Percentiles rank a stretch among this genome's conserved stretches.
phyloP scores from a whole-genome alignment of 2,888 invertebrate species.

The Pharmacophagus antenor region DNA sequence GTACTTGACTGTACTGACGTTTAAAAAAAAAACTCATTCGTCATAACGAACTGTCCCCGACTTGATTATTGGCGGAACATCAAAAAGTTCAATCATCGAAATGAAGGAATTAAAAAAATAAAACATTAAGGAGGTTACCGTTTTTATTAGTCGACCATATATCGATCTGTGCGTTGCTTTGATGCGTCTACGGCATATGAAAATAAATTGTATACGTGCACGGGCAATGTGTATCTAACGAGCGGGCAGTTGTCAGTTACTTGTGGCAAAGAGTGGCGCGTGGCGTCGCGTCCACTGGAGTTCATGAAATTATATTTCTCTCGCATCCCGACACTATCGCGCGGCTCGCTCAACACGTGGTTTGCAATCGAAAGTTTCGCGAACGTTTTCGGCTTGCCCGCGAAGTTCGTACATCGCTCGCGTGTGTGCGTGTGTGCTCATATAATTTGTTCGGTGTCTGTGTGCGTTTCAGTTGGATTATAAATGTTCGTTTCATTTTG shows the following conservation, averaged over 20 bases:
- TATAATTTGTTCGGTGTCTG: slow-evolving; percentile 44
- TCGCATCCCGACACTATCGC: slow-evolving; percentile 33
- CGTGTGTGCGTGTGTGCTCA: slow-evolving; percentile 50
- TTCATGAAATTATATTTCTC: slow-evolving; percentile 58
- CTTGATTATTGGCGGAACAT: slow-evolving; percentile 42
- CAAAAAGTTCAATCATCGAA: slow-evolving; percentile 45
- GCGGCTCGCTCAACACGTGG: slow-evolving; percentile 72
- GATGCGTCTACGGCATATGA: slow-evolving; percentile 64
- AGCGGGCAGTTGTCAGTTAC: slow-evolving; percentile 74
- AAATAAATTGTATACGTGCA: slow-evolving; percentile 72
- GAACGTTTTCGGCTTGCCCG: slow-evolving; percentile 56
- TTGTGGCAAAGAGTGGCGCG: slow-evolving; percentile 60
- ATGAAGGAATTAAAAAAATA: slow-evolving; percentile 10
- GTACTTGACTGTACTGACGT: slow-evolving; percentile 4
- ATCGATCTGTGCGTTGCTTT: slow-evolving; percentile 41
- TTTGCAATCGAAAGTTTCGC: slow-evolving; percentile 48
- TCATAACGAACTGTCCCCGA: slow-evolving; percentile 12
- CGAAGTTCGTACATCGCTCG: slow-evolving; percentile 44
- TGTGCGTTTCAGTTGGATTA: slow-evolving; percentile 41
- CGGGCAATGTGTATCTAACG: slow-evolving; percentile 62
- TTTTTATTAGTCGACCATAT: slow-evolving; percentile 29
- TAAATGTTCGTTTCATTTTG: slow-evolving; percentile 38
- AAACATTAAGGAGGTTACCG: slow-evolving; percentile 28
- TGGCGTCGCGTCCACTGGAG: slow-evolving; percentile 43
- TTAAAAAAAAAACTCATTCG: slow-evolving; percentile 14